Percentiles rank a stretch among this genome's conserved stretches.
Evolutionary conservation across 2,888 invertebrate genomes (phyloP).

Genomic region (Ptychoptera albimana): DNA sequence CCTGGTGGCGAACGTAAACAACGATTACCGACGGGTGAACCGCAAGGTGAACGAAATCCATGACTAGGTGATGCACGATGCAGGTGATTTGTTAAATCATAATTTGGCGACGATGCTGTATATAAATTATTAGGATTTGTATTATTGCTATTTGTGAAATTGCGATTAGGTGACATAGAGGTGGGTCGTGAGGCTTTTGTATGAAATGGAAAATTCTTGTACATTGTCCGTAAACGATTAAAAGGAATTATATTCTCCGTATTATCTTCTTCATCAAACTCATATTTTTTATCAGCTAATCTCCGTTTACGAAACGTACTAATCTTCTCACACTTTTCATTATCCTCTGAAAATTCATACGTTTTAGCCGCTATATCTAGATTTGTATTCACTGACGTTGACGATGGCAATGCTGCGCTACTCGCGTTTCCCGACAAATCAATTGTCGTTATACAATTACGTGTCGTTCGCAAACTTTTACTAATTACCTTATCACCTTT

Average conservation of each 20-base stretch:
- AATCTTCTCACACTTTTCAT: slow-evolving; percentile 72
- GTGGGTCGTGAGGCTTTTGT: neutral
- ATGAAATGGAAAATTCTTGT: slow-evolving; percentile 12
- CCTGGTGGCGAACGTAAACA: slow-evolving; percentile 12
- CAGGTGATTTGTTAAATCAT: slow-evolving; percentile 14
- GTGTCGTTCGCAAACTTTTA: neutral
- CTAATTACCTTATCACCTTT: neutral
- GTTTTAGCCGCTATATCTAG: slow-evolving; percentile 46
- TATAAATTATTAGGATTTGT: slow-evolving; percentile 7
- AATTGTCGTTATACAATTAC: slow-evolving; percentile 24
- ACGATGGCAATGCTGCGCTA: neutral
- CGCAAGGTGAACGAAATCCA: slow-evolving; percentile 29
- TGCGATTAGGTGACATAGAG: slow-evolving; percentile 4
- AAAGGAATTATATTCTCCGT: slow-evolving; percentile 42
- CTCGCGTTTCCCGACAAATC: slow-evolving; percentile 13
- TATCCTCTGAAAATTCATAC: slow-evolving; percentile 73
- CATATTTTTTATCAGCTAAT: slow-evolving; percentile 81
- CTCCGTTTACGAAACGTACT: slow-evolving; percentile 70
- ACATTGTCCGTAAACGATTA: slow-evolving; percentile 18
- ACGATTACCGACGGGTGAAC: slow-evolving; percentile 20
- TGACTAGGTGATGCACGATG: slow-evolving; percentile 19
- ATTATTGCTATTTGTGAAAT: no score
- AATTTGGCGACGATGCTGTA: slow-evolving; percentile 10
- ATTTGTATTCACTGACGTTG: slow-evolving; percentile 5
- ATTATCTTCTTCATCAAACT: slow-evolving; percentile 63